Conservation (phyloP, 2,888 invertebrate genomes). For the Drosophila mimica region DNA sequence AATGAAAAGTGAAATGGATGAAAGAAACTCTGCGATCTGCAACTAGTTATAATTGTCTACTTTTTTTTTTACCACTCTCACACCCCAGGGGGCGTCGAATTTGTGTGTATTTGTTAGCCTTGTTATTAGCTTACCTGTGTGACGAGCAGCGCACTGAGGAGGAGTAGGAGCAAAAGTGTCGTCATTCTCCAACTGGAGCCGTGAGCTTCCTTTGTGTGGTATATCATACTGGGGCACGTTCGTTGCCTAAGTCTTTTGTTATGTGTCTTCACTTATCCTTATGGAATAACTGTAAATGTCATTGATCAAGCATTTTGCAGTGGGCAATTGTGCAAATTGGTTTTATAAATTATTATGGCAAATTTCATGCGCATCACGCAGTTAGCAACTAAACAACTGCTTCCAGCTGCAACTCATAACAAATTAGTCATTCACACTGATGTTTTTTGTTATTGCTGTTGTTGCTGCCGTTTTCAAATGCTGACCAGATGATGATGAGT, state of each 20-base stretch:
- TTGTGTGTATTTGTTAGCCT: neutral
- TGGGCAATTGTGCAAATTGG: constrained; percentile 42
- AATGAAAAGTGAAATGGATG: constrained; percentile 76
- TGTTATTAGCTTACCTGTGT: constrained; percentile 73
- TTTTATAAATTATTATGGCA: constrained; percentile 44
- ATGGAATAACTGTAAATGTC: constrained; percentile 62
- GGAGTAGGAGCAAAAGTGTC: constrained; percentile 63
- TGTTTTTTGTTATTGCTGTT: constrained; percentile 4
- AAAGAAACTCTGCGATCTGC: constrained; percentile 38
- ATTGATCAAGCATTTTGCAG: constrained; percentile 50
- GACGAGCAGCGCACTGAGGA: constrained; percentile 66
- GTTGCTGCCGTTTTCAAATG: constrained; percentile 27
- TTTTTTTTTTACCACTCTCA: constrained; percentile 15
- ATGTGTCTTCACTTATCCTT: constrained; percentile 17
- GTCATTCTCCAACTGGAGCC: constrained; percentile 18
- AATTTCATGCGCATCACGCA: constrained; percentile 73
- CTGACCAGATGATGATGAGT: constrained; percentile 47
- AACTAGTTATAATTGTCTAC: constrained; percentile 45
- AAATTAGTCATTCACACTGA: constrained; percentile 40
- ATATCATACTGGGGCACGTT: constrained; percentile 65
- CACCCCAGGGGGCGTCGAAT: neutral
- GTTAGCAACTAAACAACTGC: constrained; percentile 25
- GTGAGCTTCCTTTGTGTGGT: constrained; percentile 41
- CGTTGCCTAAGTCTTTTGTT: constrained; percentile 74
- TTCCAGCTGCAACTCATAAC: constrained; percentile 30